Conservation (phyloP, 2,888 invertebrate genomes). For the Gryllus longicercus region DNA sequence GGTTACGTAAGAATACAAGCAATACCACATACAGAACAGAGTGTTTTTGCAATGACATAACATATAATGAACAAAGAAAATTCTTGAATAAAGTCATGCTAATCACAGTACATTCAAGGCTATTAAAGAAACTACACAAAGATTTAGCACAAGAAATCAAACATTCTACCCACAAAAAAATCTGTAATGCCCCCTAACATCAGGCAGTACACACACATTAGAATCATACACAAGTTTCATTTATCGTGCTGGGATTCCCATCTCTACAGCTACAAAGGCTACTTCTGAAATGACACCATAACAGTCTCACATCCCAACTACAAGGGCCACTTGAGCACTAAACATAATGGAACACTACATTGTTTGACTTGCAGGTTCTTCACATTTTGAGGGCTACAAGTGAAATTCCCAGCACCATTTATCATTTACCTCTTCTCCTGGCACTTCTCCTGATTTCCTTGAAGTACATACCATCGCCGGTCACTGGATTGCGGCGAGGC, state of each 20-base stretch:
- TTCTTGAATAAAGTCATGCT: too few species aligned
- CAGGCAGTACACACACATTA: background rate
- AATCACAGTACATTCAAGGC: too few species aligned
- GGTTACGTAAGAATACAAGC: too few species aligned
- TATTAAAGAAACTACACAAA: background rate
- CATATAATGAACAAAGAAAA: too few species aligned
- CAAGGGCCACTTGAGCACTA: background rate
- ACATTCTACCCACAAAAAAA: background rate
- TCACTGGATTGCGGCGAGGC: conserved; percentile 36
- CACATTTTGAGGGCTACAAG: background rate
- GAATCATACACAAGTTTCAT: conserved; percentile 8
- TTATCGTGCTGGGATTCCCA: background rate
- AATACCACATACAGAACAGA: too few species aligned
- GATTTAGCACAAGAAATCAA: conserved; percentile 18
- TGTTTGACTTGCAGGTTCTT: background rate
- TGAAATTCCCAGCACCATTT: background rate
- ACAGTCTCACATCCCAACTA: background rate
- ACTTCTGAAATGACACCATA: background rate
- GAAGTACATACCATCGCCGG: conserved; percentile 34
- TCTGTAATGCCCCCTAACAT: background rate
- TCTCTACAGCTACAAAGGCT: background rate
- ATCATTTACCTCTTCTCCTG: conserved; percentile 34
- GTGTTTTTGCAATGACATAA: too few species aligned
- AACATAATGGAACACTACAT: conserved; percentile 9
- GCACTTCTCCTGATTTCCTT: conserved; percentile 30